Conservation (phyloP, 2,113 vertebrate species). For the Gymnocephalus cernua region DNA sequence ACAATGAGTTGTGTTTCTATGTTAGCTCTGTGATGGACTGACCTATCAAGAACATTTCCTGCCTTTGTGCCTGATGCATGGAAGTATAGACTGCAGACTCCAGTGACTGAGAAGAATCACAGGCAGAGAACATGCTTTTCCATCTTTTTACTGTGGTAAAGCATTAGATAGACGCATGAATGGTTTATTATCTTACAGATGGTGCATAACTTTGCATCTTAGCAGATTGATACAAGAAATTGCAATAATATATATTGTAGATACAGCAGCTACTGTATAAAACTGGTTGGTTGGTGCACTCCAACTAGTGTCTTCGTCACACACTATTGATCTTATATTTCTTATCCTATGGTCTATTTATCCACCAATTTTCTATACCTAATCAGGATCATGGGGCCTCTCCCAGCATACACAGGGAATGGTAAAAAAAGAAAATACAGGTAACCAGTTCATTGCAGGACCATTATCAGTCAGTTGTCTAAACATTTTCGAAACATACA, state of each 20-base stretch:
- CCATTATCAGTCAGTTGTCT: background rate
- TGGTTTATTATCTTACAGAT: background rate
- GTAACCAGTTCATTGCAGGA: background rate
- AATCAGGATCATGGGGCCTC: background rate
- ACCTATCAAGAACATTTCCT: slow-evolving; percentile 11
- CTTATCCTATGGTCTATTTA: background rate
- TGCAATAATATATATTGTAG: background rate
- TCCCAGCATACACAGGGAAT: background rate
- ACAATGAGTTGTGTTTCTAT: slow-evolving; percentile 14
- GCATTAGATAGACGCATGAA: background rate
- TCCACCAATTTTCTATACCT: background rate
- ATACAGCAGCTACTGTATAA: background rate
- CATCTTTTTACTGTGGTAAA: background rate
- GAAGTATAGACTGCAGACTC: background rate
- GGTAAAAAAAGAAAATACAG: background rate
- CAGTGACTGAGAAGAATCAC: background rate
- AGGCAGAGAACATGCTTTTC: background rate
- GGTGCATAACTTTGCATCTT: background rate
- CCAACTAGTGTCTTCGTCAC: background rate
- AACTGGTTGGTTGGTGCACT: background rate
- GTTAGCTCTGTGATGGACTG: background rate
- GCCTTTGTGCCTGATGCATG: background rate
- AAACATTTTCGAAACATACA: background rate
- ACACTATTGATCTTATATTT: background rate
- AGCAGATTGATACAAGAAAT: slow-evolving; percentile 3